phyloP scores from a whole-genome alignment of 2,113 vertebrate genomes.

The Zootoca vivipara region DNA sequence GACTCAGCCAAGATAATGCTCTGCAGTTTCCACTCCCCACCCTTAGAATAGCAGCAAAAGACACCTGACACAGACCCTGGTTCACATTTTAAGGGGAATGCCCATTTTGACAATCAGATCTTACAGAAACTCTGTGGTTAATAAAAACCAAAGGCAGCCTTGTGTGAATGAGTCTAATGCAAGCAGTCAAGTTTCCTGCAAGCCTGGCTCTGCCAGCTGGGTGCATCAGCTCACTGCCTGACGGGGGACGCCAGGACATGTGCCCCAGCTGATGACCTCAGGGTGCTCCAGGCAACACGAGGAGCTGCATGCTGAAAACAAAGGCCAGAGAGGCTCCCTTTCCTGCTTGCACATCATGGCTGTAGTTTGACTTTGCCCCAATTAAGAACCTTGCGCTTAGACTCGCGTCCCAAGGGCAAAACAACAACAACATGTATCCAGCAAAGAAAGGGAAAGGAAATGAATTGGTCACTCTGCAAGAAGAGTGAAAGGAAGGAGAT shows the following conservation, averaged over 20 bases:
- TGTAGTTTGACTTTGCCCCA: too few relatives aligned
- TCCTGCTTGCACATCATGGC: too few relatives aligned
- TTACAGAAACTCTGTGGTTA: background rate
- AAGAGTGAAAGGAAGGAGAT: background rate
- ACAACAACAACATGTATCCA: too few relatives aligned
- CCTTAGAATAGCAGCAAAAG: background rate
- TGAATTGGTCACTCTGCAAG: too few relatives aligned
- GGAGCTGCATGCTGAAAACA: background rate
- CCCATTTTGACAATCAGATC: background rate
- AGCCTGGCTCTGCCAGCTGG: background rate
- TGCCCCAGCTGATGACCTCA: background rate
- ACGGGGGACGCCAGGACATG: background rate
- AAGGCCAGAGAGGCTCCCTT: background rate
- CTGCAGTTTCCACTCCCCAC: background rate
- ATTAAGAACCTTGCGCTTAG: background rate
- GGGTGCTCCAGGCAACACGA: background rate
- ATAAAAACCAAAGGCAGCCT: background rate
- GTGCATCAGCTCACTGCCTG: background rate
- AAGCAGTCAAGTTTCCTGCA: background rate
- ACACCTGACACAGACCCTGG: background rate
- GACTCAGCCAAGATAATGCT: background rate
- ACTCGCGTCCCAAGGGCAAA: background rate
- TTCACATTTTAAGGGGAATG: background rate
- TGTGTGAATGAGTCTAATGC: background rate
- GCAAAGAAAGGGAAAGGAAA: background rate